These are phyloP conservation scores for Darevskia nairensis DNA, from an alignment of 2,797 vertebrate species.

Conservation along the genomic window DNA sequence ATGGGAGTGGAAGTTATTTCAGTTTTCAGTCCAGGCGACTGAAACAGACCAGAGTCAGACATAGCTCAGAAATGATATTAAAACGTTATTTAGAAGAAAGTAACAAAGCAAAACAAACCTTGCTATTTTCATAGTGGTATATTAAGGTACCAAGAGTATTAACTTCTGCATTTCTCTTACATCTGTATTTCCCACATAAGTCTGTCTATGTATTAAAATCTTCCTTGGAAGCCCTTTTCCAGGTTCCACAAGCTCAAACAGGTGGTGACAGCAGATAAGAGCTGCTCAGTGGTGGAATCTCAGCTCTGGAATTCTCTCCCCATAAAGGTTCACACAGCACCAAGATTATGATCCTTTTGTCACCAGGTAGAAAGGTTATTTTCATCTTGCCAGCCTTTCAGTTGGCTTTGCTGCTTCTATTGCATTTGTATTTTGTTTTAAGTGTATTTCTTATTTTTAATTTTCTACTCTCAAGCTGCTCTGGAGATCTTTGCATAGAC, in stretches of 20 bases:
- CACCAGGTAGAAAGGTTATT: background rate
- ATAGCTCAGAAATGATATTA: conserved; percentile 1
- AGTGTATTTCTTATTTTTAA: background rate
- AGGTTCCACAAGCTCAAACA: background rate
- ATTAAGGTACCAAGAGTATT: background rate
- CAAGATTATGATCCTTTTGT: background rate
- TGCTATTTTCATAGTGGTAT: background rate
- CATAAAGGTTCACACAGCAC: background rate
- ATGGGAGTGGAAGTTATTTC: background rate
- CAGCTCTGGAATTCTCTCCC: background rate
- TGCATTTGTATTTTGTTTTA: background rate
- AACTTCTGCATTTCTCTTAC: background rate
- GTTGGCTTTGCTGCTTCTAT: background rate
- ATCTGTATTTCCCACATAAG: too few species aligned
- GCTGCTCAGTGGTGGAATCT: background rate
- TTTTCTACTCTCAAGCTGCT: background rate
- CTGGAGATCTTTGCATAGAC: background rate
- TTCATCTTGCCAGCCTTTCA: background rate
- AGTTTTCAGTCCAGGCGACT: rapidly evolving
- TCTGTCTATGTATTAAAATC: background rate
- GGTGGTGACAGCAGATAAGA: background rate
- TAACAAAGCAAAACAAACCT: background rate
- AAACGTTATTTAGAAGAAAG: rapidly evolving
- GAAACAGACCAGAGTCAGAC: background rate
- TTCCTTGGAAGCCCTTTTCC: background rate